These are phyloP conservation scores for Torymus texanus DNA, from an alignment of 2,888 invertebrate species.

Conservation along the genomic window DNA sequence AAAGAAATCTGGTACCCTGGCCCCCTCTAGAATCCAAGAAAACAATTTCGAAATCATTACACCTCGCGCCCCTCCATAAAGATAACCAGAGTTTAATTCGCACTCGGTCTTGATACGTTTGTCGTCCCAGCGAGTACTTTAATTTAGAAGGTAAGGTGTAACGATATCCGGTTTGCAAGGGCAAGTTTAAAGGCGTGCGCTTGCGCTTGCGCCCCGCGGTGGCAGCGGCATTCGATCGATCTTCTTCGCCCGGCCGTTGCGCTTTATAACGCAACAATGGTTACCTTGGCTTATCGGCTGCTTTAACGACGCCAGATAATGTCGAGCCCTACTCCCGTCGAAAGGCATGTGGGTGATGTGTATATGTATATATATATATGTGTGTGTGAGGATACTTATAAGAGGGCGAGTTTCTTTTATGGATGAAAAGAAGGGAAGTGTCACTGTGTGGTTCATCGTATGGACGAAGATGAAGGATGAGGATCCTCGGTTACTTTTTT, in stretches of 20 bases:
- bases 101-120: background rate
- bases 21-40: background rate
- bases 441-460: background rate
- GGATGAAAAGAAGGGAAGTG: constrained; percentile 18
- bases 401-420: constrained; percentile 12
- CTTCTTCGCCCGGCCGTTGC: constrained; percentile 34
- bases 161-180: background rate
- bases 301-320: constrained; percentile 48
- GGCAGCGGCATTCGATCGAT: constrained; percentile 31
- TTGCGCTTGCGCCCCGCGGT: background rate
- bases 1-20: no score
- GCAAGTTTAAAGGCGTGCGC: constrained; percentile 24
- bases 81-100: background rate
- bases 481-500: no score
- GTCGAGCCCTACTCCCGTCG: constrained; percentile 17
- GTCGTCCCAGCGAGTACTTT: constrained; percentile 6
- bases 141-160: constrained; percentile 1
- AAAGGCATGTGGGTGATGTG: constrained; percentile 20
- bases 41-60: background rate
- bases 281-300: constrained; percentile 46
- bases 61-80: background rate
- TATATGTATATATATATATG: no score
- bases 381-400: constrained; percentile 6
- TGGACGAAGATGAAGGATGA: no score
- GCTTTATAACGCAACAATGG: constrained; percentile 50